Evolutionary conservation across 2,113 vertebrate species (phyloP), one percentile per base, ranked within the genome.

Genomic region (Tringa solitaria): DNA sequence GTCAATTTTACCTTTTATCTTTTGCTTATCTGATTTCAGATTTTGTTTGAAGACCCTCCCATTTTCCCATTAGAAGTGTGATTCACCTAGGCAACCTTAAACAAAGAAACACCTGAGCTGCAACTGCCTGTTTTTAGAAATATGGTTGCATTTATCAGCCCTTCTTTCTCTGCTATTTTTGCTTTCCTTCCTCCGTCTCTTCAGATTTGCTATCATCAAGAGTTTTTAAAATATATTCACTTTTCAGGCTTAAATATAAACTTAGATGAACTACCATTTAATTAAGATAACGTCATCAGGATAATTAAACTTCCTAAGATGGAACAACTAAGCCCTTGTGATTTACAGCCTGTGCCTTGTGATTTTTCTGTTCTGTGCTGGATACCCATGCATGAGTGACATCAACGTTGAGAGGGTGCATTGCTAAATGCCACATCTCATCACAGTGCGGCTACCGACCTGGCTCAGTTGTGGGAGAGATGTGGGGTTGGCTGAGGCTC

Each of bases 161-260:
- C 80, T 90, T 7, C 74, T 96, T 97, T 94, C 89, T 97, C 94
- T 97, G 94, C 84, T 96, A 84, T 96, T 94, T 98, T 98, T 98
- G 95, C 96, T 96, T 97, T 97, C 96, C 96, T 97, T 97, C 90
- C 84, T 96, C 85, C 95, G 87, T 94, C 97, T 95, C 93, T 85
- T 95, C 67, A 95, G 78, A 70, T 96, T 84, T 95, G 95, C 96
- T 97, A 45, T 96, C 97, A 96, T 86, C 88, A 96, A 85, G 92
- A 94, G 87, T 87, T 95, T 96, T 93, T 41, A 95, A 97, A 97
- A 98, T 97, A 94, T 76, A 79, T 84, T 96, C 87, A 91, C 46
- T 95, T 95, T 93, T 95, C 86, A 96, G 68, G 88, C 82, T 96
- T 95, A 96, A 93, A 96, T 96, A 96, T 95, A 96, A 83, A 97